A percentile compares a stretch with the other conserved stretches of the same genome.
phyloP scores from a whole-genome alignment of 2,113 vertebrate species.

The Phalacrocorax carbo region DNA sequence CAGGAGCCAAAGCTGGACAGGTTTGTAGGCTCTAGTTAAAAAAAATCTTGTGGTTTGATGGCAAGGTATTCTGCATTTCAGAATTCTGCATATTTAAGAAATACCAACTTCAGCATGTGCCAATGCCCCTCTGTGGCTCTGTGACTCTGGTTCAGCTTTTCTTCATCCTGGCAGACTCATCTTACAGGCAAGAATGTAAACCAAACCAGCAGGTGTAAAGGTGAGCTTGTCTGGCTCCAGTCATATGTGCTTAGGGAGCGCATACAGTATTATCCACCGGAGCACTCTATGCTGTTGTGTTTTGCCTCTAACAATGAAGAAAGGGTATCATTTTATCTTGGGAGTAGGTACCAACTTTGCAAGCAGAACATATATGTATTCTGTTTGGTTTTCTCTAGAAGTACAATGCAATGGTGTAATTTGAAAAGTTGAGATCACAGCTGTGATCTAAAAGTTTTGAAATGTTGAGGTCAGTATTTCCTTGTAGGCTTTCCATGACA shows the following conservation, averaged over 20 bases:
- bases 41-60: background rate
- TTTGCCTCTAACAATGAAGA: background rate
- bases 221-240: background rate
- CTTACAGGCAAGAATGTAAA: background rate
- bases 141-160: background rate
- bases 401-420: background rate
- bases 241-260: background rate
- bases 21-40: background rate
- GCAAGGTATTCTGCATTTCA: background rate
- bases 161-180: background rate
- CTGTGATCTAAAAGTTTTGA: background rate
- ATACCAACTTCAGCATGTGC: background rate
- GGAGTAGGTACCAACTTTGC: background rate
- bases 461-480: background rate
- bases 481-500: background rate
- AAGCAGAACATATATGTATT: background rate
- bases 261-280: background rate
- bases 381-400: background rate
- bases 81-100: background rate
- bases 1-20: background rate
- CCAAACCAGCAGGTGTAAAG: background rate
- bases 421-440: background rate
- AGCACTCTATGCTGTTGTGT: background rate
- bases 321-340: background rate
- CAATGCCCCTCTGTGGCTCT: background rate